phyloP scores from a whole-genome alignment of 2,888 invertebrate species.

The Leuctra nigra region DNA sequence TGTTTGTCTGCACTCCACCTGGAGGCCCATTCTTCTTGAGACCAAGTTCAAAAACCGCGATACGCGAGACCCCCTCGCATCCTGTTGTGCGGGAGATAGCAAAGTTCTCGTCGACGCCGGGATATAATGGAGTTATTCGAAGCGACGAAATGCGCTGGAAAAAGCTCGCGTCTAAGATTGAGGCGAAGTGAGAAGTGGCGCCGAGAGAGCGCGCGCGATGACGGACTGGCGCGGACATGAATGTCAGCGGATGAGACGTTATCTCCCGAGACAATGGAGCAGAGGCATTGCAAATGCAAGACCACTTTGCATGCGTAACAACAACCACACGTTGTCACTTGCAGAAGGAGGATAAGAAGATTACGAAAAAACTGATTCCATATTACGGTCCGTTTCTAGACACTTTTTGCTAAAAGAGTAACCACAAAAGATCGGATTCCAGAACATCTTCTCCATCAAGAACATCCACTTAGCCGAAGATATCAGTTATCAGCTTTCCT shows the following conservation, averaged over 20 bases:
- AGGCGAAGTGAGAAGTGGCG: no score
- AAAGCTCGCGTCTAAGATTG: no score
- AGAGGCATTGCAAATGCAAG: neutral
- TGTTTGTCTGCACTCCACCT: neutral
- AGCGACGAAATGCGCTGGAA: no score
- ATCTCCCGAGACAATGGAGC: neutral
- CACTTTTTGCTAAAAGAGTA: no score
- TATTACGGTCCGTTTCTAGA: slow-evolving; percentile 7
- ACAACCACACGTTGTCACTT: neutral
- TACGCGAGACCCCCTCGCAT: no score
- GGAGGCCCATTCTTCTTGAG: no score
- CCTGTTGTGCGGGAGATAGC: no score
- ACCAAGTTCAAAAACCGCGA: no score
- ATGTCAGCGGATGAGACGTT: neutral
- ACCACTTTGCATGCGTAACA: slow-evolving; percentile 4
- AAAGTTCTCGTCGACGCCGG: no score
- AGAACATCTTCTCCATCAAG: neutral
- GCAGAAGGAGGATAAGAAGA: neutral
- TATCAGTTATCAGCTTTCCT: slow-evolving; percentile 15
- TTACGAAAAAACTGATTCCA: neutral
- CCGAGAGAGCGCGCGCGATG: neutral
- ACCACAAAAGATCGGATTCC: no score
- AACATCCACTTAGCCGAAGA: slow-evolving; percentile 12
- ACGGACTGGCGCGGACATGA: neutral
- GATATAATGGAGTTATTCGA: no score